These are phyloP conservation scores for Eupristina koningsbergeri DNA, from an alignment of 1,140 invertebrate genomes.

Conservation along the genomic window DNA sequence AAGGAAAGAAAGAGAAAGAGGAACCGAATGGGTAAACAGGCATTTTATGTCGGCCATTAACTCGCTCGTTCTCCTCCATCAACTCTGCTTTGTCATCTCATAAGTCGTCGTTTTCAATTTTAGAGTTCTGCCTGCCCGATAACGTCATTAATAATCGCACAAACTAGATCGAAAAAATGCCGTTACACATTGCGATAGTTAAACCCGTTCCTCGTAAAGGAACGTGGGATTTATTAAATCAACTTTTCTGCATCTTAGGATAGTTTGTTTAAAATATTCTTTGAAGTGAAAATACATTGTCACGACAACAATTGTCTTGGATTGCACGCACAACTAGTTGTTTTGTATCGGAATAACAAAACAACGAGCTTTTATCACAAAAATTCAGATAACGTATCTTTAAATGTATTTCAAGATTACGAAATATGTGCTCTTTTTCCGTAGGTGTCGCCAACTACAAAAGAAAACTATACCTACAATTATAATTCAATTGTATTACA, in stretches of 20 bases:
- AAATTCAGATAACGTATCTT: too few relatives aligned
- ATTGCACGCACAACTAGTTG: too few relatives aligned
- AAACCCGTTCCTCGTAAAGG: not conserved
- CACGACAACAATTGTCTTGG: too few relatives aligned
- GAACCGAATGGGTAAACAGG: not conserved
- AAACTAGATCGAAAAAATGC: not conserved
- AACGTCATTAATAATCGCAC: not conserved
- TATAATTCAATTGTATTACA: too few relatives aligned
- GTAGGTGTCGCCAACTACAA: too few relatives aligned
- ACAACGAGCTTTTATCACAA: too few relatives aligned
- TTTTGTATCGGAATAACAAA: too few relatives aligned
- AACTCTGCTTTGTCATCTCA: not conserved
- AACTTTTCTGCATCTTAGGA: not conserved
- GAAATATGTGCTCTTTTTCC: too few relatives aligned
- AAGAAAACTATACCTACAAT: too few relatives aligned
- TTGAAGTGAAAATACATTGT: not conserved
- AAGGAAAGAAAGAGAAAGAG: constrained; percentile 11
- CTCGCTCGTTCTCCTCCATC: not conserved
- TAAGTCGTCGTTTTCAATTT: not conserved
- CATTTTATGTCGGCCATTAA: not conserved
- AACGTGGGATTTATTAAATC: too few relatives aligned
- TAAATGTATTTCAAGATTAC: too few relatives aligned
- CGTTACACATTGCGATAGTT: not conserved
- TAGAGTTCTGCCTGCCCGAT: not conserved
- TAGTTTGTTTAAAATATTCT: not conserved